These are phyloP conservation scores for Tenualosa ilisha DNA, from an alignment of 2,797 vertebrate genomes.

Conservation along the genomic window DNA sequence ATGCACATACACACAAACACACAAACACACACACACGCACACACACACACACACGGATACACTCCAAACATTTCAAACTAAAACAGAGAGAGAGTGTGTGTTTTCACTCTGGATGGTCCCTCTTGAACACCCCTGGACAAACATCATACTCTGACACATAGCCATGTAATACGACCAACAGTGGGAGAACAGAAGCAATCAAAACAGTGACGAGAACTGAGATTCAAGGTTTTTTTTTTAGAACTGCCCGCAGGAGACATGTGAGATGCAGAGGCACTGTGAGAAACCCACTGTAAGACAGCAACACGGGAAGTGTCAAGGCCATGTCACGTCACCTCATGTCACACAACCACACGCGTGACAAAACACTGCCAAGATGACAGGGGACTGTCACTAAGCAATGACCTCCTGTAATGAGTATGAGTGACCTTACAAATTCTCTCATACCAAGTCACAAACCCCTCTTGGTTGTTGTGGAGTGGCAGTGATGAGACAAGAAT, in stretches of 20 bases:
- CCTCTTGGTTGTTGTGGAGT: neutral
- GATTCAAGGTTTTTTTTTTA: neutral
- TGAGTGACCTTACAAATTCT: neutral
- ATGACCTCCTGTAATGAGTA: neutral
- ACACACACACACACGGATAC: neutral
- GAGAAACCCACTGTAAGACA: neutral
- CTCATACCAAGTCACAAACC: neutral
- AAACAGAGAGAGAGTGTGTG: neutral
- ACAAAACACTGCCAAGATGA: neutral
- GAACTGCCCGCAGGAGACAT: neutral
- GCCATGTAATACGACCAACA: neutral
- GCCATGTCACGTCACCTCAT: neutral
- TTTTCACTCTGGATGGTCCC: neutral
- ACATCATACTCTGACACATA: neutral
- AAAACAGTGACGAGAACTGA: neutral
- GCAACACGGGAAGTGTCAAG: neutral
- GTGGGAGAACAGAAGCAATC: neutral
- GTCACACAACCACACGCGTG: neutral
- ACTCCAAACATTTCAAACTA: neutral
- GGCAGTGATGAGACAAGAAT: too few species aligned
- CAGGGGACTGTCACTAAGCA: neutral
- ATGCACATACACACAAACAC: neutral
- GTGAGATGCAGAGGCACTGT: neutral
- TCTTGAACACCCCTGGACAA: neutral
- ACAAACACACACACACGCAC: slow-evolving; percentile 13